Evolutionary conservation across 1,140 invertebrate species (phyloP).

Genomic region (Caenorhabditis tropicalis): DNA sequence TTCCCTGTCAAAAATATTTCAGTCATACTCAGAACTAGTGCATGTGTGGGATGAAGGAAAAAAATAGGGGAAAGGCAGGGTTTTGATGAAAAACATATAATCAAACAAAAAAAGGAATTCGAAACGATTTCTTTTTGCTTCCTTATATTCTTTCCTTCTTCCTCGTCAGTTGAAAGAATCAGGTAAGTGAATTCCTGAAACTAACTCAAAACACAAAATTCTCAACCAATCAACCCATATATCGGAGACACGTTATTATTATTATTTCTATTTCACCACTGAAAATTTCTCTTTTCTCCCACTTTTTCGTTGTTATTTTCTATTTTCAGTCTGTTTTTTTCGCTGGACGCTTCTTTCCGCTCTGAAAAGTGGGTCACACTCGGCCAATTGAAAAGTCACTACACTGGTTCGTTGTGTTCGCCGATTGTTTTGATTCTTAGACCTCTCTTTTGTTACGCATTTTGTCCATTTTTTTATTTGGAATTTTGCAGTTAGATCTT

Average conservation of each 20-base stretch:
- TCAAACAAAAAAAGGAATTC: not conserved
- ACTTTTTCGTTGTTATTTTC: not conserved
- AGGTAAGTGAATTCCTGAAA: no score
- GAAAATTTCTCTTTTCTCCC: no score
- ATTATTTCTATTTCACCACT: not conserved
- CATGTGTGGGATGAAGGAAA: not conserved
- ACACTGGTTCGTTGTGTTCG: not conserved
- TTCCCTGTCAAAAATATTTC: not conserved
- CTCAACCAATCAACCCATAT: no score
- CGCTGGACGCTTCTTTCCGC: not conserved
- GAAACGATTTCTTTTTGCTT: not conserved
- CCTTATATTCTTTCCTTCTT: not conserved
- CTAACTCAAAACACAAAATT: no score
- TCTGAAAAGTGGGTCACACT: conserved; percentile 6
- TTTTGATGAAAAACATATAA: not conserved
- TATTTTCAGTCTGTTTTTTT: not conserved
- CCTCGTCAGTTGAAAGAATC: no score
- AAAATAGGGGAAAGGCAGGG: not conserved
- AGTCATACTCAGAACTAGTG: not conserved
- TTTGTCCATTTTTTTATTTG: not conserved
- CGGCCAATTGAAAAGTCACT: not conserved
- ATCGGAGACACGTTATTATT: not conserved
- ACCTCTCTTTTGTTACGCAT: not conserved
- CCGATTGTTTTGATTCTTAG: conserved; percentile 16
- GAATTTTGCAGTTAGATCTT: no score